Evolutionary conservation across 2,888 invertebrate genomes (phyloP).

Genomic region (Nebria salina): DNA sequence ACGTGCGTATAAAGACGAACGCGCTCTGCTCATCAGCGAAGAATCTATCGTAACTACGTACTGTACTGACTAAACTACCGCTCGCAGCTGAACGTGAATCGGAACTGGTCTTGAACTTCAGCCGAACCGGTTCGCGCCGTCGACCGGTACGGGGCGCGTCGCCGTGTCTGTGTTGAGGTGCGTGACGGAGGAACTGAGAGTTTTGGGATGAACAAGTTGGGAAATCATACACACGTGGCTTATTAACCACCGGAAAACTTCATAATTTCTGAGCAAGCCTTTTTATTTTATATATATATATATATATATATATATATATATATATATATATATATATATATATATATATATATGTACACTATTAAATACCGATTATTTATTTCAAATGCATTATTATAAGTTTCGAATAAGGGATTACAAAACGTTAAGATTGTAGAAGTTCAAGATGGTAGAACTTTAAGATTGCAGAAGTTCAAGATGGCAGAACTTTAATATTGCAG

Average conservation of each 20-base stretch:
- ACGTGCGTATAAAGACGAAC: neutral
- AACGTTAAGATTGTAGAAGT: no score
- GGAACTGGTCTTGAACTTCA: slow-evolving; percentile 35
- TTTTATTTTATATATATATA: no score
- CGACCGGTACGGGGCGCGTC: slow-evolving; percentile 12
- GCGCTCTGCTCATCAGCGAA: neutral
- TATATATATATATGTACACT: no score
- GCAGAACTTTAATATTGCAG: no score
- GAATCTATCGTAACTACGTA: neutral
- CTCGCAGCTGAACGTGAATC: slow-evolving; percentile 24
- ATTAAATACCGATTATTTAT: no score
- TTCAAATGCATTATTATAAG: no score
- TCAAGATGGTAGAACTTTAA: no score
- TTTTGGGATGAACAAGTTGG: slow-evolving; percentile 4
- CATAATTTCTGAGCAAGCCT: no score
- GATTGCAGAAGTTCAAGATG: no score
- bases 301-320: no score
- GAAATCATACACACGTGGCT: neutral
- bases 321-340: no score
- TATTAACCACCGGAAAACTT: neutral
- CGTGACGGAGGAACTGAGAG: slow-evolving; percentile 2
- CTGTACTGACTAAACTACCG: neutral
- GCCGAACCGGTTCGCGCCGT: slow-evolving; percentile 13
- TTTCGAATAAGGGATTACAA: no score
- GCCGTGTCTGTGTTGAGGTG: slow-evolving; percentile 3